These are phyloP conservation scores for Potamilus streckersoni DNA, from an alignment of 1,140 invertebrate genomes.

Conservation along the genomic window DNA sequence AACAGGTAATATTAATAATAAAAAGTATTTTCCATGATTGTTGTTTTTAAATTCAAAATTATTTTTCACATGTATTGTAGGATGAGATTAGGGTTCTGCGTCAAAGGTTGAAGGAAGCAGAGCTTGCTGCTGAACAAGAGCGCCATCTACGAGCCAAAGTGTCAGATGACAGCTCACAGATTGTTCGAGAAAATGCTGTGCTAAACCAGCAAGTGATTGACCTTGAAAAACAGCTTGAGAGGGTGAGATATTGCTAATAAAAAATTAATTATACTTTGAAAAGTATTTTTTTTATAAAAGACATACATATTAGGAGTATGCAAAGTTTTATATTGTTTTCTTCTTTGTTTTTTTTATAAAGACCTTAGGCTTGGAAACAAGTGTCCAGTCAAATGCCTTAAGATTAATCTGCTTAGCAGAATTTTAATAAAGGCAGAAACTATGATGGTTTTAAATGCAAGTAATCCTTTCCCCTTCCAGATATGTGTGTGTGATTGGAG, in stretches of 20 bases:
- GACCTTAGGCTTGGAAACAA: neutral
- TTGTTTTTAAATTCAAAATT: too few relatives aligned
- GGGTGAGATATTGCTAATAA: conserved; percentile 42
- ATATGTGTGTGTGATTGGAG: too few relatives aligned
- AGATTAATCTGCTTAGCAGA: neutral
- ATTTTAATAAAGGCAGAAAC: too few relatives aligned
- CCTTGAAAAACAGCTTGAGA: conserved; percentile 53
- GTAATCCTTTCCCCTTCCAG: too few relatives aligned
- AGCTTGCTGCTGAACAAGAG: conserved; percentile 62
- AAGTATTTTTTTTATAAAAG: neutral
- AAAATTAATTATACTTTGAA: neutral
- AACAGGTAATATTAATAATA: too few relatives aligned
- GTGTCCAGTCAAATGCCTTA: neutral
- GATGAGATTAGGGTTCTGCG: conserved; percentile 60
- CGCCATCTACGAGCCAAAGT: conserved; percentile 54
- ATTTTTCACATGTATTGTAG: conserved; percentile 33
- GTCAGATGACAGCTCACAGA: conserved; percentile 57
- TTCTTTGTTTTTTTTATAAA: neutral
- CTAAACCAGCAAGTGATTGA: conserved; percentile 54
- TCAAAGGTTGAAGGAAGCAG: conserved; percentile 62
- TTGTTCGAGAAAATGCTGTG: conserved; percentile 60
- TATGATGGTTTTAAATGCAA: too few relatives aligned
- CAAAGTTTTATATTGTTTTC: neutral
- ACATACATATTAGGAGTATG: neutral
- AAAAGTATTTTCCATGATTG: too few relatives aligned